Conservation (phyloP, 2,113 vertebrate genomes). For the Gambusia holbrooki region DNA sequence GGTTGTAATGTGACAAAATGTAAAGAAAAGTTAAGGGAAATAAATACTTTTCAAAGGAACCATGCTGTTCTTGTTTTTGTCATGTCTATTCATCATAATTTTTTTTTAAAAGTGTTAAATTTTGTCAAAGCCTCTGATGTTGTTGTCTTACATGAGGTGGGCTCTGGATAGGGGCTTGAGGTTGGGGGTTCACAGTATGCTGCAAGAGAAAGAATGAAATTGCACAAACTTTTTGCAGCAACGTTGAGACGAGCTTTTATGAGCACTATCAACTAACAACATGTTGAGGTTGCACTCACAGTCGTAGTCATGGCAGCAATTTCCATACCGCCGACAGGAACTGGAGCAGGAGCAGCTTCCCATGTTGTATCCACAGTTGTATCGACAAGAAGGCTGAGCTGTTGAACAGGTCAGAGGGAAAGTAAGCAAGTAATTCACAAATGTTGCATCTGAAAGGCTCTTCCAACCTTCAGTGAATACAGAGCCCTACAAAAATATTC, state of each 20-base stretch:
- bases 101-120: background rate
- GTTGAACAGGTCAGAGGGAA: background rate
- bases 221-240: background rate
- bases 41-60: too few relatives aligned
- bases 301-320: background rate
- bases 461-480: too few relatives aligned
- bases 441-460: background rate
- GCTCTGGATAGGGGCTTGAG: too few relatives aligned
- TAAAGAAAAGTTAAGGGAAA: background rate
- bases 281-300: background rate
- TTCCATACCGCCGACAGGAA: background rate
- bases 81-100: background rate
- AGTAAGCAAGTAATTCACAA: background rate
- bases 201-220: background rate
- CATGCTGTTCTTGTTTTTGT: too few relatives aligned
- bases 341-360: background rate
- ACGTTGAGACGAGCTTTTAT: background rate
- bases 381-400: background rate
- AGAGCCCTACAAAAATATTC: too few relatives aligned
- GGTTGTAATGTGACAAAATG: too few relatives aligned
- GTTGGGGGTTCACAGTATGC: background rate
- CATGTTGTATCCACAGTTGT: background rate
- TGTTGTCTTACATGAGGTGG: conserved; percentile 18
- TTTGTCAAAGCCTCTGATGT: background rate
- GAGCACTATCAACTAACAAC: background rate